A percentile compares a stretch with the other conserved stretches of the same genome.
Evolutionary conservation across 2,888 invertebrate genomes (phyloP).

Genomic region (Parapristionchus giblindavisi): DNA sequence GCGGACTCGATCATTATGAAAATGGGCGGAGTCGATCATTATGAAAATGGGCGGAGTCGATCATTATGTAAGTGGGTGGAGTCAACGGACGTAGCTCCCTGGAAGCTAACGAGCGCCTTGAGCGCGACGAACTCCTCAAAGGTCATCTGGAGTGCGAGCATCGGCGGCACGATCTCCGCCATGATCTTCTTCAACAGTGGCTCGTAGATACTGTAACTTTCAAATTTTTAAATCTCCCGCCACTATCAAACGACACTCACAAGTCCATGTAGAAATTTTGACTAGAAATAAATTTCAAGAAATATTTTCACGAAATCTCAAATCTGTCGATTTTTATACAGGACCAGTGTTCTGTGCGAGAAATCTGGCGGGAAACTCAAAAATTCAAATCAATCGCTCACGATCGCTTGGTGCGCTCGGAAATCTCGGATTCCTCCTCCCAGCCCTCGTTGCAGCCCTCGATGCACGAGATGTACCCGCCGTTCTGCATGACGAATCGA

Average conservation of each 20-base stretch:
- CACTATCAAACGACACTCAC: too few relatives aligned
- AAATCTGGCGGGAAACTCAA: neutral
- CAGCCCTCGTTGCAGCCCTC: slow-evolving; percentile 58
- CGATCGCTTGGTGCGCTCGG: slow-evolving; percentile 59
- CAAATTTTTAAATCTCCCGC: slow-evolving; percentile 27
- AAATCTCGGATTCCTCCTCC: slow-evolving; percentile 66
- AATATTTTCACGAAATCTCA: neutral
- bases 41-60: too few relatives aligned
- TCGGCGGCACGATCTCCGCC: slow-evolving; percentile 62
- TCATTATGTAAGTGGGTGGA: too few relatives aligned
- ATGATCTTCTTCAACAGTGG: slow-evolving; percentile 64
- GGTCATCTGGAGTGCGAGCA: slow-evolving; percentile 56
- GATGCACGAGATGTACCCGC: slow-evolving; percentile 62
- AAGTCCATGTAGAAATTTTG: neutral
- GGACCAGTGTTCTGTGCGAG: too few relatives aligned
- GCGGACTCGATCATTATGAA: too few relatives aligned
- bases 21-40: too few relatives aligned
- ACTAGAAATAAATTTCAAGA: too few relatives aligned
- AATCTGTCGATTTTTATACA: too few relatives aligned
- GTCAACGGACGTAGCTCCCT: slow-evolving; percentile 62
- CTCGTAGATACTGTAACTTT: slow-evolving; percentile 65
- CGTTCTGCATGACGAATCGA: slow-evolving; percentile 67
- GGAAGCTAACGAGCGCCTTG: slow-evolving; percentile 64
- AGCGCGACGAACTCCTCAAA: slow-evolving; percentile 68
- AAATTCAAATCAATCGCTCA: slow-evolving; percentile 38